A percentile compares a stretch with the other conserved stretches of the same genome.
Evolutionary conservation across 2,113 vertebrate species (phyloP).

Genomic region (Syrrhaptes paradoxus): DNA sequence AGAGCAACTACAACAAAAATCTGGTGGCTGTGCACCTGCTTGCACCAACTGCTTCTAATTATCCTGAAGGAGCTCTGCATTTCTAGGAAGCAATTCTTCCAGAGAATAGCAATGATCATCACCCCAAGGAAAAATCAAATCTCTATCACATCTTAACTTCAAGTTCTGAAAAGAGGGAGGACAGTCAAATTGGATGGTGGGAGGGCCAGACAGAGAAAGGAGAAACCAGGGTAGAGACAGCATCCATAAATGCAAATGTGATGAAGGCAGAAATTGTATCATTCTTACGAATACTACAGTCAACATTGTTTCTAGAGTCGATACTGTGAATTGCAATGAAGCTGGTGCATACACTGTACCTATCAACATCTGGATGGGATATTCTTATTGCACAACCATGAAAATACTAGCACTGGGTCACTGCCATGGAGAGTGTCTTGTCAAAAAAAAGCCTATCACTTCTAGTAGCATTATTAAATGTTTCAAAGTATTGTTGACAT

Average conservation of each 20-base stretch:
- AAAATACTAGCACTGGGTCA: neutral
- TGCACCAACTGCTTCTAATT: neutral
- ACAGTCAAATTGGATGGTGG: neutral
- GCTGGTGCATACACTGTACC: neutral
- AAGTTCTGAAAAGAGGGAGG: neutral
- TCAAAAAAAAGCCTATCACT: neutral
- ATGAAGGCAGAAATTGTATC: neutral
- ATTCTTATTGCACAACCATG: neutral
- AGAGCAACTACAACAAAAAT: neutral
- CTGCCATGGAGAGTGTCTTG: neutral
- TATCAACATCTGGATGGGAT: neutral
- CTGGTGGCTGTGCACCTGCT: neutral
- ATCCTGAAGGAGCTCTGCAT: neutral
- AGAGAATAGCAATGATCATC: neutral
- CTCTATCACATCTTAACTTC: neutral
- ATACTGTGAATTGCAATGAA: neutral
- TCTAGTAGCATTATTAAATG: neutral
- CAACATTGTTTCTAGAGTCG: neutral
- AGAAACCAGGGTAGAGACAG: neutral
- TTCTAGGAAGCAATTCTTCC: neutral
- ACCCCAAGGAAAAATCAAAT: neutral
- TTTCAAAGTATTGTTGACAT: neutral
- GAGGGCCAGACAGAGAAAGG: neutral
- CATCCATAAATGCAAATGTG: neutral
- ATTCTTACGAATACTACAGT: neutral